phyloP scores from a whole-genome alignment of 2,888 invertebrate genomes.

The Labia minor region DNA sequence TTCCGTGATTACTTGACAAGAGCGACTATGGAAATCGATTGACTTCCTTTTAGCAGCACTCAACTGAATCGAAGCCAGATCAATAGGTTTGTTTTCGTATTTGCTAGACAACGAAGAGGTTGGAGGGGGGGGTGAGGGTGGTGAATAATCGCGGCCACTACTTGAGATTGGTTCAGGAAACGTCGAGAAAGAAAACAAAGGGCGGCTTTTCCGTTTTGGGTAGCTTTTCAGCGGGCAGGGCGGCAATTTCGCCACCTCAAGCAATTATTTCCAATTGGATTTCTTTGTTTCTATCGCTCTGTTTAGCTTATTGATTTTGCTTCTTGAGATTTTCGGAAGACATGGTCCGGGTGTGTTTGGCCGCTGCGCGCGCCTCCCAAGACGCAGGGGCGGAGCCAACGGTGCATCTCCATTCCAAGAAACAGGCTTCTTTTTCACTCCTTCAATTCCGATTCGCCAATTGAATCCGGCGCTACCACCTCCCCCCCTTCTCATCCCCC shows the following conservation, averaged over 20 bases:
- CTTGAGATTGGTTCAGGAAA: not conserved
- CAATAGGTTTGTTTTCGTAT: not conserved
- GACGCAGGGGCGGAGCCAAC: not conserved
- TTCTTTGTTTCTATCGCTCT: not conserved
- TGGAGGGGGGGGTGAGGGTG: no score
- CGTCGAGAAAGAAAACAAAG: not conserved
- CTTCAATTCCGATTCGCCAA: slow-evolving; percentile 7
- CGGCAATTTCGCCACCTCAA: not conserved
- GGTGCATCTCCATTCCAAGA: not conserved
- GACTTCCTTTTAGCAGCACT: not conserved
- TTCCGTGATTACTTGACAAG: not conserved
- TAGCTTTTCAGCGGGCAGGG: not conserved
- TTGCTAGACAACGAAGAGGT: not conserved
- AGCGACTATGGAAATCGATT: not conserved
- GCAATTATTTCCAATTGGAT: slow-evolving; percentile 13
- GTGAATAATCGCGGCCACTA: not conserved
- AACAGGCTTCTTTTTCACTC: not conserved
- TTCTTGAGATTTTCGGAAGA: slow-evolving; percentile 13
- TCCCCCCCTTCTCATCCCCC: no score
- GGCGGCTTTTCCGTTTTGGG: not conserved
- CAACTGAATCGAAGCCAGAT: not conserved
- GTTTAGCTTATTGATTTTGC: not conserved
- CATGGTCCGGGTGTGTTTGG: not conserved
- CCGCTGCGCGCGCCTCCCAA: not conserved
- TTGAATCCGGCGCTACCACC: not conserved